A percentile compares a stretch with the other conserved stretches of the same genome.
phyloP scores from a whole-genome alignment of 2,888 invertebrate genomes.

The Drosophila setosimentum region DNA sequence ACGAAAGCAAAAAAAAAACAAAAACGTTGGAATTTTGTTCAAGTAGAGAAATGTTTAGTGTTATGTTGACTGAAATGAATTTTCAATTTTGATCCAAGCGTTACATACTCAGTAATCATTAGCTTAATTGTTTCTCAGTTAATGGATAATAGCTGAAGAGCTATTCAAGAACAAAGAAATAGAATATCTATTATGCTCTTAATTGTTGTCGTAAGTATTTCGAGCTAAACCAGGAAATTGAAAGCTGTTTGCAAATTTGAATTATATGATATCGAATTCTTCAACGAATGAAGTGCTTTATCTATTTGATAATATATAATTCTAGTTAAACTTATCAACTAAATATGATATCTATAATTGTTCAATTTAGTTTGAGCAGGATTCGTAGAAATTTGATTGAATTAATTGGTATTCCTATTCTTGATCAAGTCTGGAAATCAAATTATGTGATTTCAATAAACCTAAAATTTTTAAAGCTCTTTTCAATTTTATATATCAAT shows the following conservation, averaged over 20 bases:
- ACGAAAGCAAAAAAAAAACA: conserved; percentile 3
- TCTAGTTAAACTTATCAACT: neutral
- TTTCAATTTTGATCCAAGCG: neutral
- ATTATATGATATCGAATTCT: neutral
- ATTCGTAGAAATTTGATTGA: neutral
- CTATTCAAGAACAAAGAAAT: neutral
- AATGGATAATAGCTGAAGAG: neutral
- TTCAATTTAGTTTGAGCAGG: neutral
- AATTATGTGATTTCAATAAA: neutral
- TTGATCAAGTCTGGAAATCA: too few species aligned
- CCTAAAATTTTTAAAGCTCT: neutral
- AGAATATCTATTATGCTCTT: neutral
- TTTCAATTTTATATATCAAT: neutral
- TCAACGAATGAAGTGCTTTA: neutral
- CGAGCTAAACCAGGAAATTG: neutral
- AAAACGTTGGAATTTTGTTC: neutral
- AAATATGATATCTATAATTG: neutral
- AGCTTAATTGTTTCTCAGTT: neutral
- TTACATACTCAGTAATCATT: neutral
- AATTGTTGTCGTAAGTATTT: neutral
- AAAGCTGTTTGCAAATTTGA: neutral
- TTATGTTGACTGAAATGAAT: neutral
- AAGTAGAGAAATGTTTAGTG: neutral
- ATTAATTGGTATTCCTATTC: neutral
- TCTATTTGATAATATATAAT: neutral